Evolutionary conservation across 2,113 vertebrate species (phyloP), one percentile per base, ranked within the genome.

Genomic region (Catharus fuscescens): DNA sequence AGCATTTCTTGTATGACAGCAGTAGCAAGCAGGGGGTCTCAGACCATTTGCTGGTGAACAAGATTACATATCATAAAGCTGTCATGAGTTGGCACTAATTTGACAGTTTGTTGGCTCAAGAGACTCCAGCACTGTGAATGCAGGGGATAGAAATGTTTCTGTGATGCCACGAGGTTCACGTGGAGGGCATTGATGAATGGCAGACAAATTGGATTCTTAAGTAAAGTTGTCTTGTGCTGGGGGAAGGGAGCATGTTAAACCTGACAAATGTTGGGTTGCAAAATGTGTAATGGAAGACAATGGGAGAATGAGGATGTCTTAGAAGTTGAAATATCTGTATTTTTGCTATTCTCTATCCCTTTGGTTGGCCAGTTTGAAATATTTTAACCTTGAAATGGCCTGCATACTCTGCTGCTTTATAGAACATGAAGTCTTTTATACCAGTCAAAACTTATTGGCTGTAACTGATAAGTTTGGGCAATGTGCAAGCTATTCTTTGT

Each of bases 41-140:
- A 82, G 92, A 92, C 95, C 96, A 86, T 97, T 97, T 97, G 94
- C 95, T 96, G 57, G 89, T 92, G 95, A 96, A 94, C 92, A 95
- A 94, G 92, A 97, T 94, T 96, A 96, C 95, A 95, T 97, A 97
- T 97, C 95, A 97, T 96, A 96, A 97, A 97, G 89, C 93, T 96
- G 97, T 96, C 97, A 96, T 84, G 92, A 94, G 80, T 14, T 92
- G 90, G 96, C 90, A 91, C 86, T 97, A 97, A 97, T 97, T 96
- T 97, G 97, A 97, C 96, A 96, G 95, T 93, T 96, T 94, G 94
- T 95, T 97, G 96, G 94, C 95, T 96, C 94, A 90, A 62, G 94
- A 96, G 88, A 89, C 95, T 92, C 74, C 53, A 91, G 89, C 65
- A 59, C 60, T 80, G 73, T 71, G 88, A 93, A 91, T 86, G 76